Conservation (phyloP, 1,140 invertebrate genomes). For the Patella vulgata region DNA sequence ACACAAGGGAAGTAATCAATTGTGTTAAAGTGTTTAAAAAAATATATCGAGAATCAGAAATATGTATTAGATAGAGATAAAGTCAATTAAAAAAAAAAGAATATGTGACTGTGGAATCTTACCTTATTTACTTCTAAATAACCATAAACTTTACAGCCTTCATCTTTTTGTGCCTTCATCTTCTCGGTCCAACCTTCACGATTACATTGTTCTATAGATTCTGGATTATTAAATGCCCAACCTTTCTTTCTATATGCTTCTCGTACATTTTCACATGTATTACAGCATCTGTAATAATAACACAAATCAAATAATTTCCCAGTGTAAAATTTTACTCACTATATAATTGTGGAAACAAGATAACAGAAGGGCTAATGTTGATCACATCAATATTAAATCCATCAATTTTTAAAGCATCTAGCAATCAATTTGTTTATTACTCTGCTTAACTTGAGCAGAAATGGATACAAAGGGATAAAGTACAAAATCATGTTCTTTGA, state of each 20-base stretch:
- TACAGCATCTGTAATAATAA: slow-evolving; percentile 81
- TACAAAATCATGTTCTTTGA: no score
- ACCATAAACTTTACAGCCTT: slow-evolving; percentile 88
- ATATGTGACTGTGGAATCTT: slow-evolving; percentile 40
- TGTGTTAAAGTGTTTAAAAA: no score
- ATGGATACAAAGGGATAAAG: no score
- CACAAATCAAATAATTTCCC: neutral
- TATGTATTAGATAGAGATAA: no score
- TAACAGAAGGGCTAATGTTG: no score
- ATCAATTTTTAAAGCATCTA: no score
- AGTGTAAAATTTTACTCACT: neutral
- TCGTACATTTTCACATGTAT: slow-evolving; percentile 95
- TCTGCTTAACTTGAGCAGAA: no score
- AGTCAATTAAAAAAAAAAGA: no score
- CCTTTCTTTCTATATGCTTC: slow-evolving; percentile 88
- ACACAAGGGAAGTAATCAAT: no score
- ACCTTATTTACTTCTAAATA: slow-evolving; percentile 95
- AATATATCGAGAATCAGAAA: neutral
- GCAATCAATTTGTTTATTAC: no score
- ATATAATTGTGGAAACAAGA: neutral
- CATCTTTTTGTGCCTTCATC: slow-evolving; percentile 70
- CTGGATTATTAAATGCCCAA: slow-evolving; percentile 84
- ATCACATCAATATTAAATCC: no score
- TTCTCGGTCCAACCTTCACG: slow-evolving; percentile 78
- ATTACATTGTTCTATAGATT: slow-evolving; percentile 90